Conservation (phyloP, 2,113 vertebrate species). For the Myrmophylax atrothorax region DNA sequence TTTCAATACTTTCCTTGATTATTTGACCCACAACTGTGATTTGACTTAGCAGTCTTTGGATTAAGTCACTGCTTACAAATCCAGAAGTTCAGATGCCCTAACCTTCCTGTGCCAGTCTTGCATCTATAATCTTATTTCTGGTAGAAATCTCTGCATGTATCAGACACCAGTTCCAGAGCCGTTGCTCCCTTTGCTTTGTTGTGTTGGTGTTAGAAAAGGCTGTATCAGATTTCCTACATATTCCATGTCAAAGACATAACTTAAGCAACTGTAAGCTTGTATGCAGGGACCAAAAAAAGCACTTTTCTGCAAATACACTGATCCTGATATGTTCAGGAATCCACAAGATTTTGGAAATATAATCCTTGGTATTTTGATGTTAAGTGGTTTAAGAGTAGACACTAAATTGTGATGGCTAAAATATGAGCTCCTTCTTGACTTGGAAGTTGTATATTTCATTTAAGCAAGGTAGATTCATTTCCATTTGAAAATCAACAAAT, state of each 20-base stretch:
- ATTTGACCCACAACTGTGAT: not conserved
- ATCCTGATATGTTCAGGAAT: not conserved
- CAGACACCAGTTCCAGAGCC: not conserved
- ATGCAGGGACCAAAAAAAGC: not conserved
- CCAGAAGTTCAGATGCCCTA: not conserved
- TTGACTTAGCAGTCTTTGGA: not conserved
- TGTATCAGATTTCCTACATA: not conserved
- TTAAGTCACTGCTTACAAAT: not conserved
- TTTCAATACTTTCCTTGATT: not conserved
- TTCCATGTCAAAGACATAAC: not conserved
- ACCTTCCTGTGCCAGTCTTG: not conserved
- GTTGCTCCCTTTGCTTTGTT: not conserved
- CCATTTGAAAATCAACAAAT: constrained; percentile 1
- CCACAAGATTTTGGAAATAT: not conserved
- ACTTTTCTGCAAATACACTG: not conserved
- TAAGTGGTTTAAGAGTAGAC: not conserved
- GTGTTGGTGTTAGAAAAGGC: not conserved
- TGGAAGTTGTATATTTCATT: not conserved
- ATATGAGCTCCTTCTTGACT: not conserved
- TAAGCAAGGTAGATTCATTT: not conserved
- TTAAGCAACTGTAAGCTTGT: not conserved
- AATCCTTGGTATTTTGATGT: not conserved
- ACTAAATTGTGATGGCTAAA: not conserved
- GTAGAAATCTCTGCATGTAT: not conserved
- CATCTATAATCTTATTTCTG: not conserved